Evolutionary conservation across 2,113 vertebrate species (phyloP).

Genomic region (Climacteris rufus): DNA sequence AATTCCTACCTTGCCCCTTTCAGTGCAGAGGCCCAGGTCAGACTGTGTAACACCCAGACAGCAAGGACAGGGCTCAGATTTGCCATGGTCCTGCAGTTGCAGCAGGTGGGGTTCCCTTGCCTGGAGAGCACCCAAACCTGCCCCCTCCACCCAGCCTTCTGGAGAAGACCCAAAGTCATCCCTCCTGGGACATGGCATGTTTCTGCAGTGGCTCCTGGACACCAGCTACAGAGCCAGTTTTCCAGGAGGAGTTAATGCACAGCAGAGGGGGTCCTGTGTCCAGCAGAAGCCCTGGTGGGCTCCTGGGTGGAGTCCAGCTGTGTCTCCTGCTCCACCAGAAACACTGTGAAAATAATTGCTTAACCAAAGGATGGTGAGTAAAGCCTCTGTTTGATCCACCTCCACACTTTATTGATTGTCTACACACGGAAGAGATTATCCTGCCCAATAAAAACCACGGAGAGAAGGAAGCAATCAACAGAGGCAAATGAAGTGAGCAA

Average conservation of each 20-base stretch:
- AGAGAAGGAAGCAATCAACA: not conserved
- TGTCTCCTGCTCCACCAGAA: not conserved
- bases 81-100: accelerated
- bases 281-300: not conserved
- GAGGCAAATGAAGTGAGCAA: not conserved
- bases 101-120: not conserved
- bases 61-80: not conserved
- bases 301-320: not conserved
- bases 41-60: not conserved
- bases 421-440: not conserved
- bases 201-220: not conserved
- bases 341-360: not conserved
- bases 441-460: not conserved
- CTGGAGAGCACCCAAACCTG: not conserved
- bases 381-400: not conserved
- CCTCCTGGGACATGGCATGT: accelerated
- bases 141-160: not conserved
- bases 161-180: not conserved
- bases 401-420: not conserved
- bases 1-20: not conserved
- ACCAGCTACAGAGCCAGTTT: accelerated
- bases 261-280: not conserved
- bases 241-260: not conserved
- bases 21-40: not conserved
- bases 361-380: not conserved